Percentiles rank a stretch among this genome's conserved stretches.
phyloP scores from a whole-genome alignment of 2,113 vertebrate species.

The Beaufortia kweichowensis region DNA sequence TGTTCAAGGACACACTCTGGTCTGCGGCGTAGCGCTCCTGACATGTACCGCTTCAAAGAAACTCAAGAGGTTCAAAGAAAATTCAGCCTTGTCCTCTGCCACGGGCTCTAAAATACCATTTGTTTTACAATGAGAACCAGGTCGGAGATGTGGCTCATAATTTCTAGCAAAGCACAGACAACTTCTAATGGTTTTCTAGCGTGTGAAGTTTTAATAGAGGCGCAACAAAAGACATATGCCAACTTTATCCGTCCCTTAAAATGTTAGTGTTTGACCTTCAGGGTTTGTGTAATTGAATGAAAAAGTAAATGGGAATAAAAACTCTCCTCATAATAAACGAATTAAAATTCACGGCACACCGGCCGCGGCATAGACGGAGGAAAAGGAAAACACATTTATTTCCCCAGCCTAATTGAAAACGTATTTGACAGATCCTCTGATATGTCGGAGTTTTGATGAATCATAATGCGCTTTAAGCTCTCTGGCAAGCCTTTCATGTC shows the following conservation, averaged over 20 bases:
- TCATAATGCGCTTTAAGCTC: constrained; percentile 14
- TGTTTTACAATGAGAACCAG: background rate
- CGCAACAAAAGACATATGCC: constrained; percentile 21
- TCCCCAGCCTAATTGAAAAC: constrained; percentile 64
- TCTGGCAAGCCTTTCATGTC: constrained; percentile 14
- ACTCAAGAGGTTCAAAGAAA: background rate
- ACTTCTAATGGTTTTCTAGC: background rate
- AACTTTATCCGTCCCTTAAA: constrained; percentile 62
- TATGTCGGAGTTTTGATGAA: constrained; percentile 44
- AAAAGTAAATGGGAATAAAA: constrained; percentile 47
- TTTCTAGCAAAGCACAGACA: background rate
- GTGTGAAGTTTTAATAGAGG: background rate
- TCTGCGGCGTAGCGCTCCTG: background rate
- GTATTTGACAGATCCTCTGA: constrained; percentile 58
- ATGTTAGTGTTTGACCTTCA: constrained; percentile 64
- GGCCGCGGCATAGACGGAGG: background rate
- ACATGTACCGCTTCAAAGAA: background rate
- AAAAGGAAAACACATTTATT: constrained; percentile 55
- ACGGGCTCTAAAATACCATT: background rate
- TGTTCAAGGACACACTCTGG: background rate
- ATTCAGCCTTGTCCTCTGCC: background rate
- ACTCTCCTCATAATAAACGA: constrained; percentile 45
- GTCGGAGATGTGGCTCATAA: background rate
- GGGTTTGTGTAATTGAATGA: constrained; percentile 61
- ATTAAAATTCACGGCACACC: constrained; percentile 44